Base-by-base conservation (phyloP, 2,113 vertebrate species). In the Chlamydotis undulata region DNA sequence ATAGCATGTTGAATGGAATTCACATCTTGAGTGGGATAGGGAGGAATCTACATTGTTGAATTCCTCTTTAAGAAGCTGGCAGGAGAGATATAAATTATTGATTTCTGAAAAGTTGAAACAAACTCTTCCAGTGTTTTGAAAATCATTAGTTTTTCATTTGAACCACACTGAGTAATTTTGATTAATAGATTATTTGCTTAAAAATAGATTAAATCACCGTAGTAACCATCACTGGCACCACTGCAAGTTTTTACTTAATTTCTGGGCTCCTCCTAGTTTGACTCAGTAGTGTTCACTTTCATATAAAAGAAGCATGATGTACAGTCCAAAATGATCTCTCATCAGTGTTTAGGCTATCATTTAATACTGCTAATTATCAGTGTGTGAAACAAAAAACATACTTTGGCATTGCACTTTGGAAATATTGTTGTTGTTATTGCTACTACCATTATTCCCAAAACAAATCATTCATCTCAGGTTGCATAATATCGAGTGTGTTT, bases 391-490 rank as follows among this genome's bases (percentile, higher is more conserved):
- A 81, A 84, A 84, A 67, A 81, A 57, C 21, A 10, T 16, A 49
- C 10, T 89, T 93, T 83, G 83, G 77, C 89, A 79, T 37, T 71
- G 52, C 26, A 19, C 39, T 87, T 84, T 60, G 91, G 65, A 96
- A 97, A 84, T 84, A 35, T 2, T 92, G 35, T 75, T 75, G 24
- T 86, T 90, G 10, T 71, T 83, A 18, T 79, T 94, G 16, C 33
- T 91, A 4, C 35, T 82, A 14, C 22, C 29, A 10, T 75, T 77
- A 68, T 68, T 89, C 19, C 17, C 33, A 33, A 89, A 65, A 15
- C 52, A 68, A 84, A 84, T 92, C 43, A 75, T 84, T 95, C 60
- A 91, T 89, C 65, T 91, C 39, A 39, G 11, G 26, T 96, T 95
- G 69, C 64, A 45, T 82, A 91, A 92, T 60, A 84, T 8, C 6